These are phyloP conservation scores for Ammodytes marinus DNA, from an alignment of 2,113 vertebrate species.

Conservation along the genomic window DNA sequence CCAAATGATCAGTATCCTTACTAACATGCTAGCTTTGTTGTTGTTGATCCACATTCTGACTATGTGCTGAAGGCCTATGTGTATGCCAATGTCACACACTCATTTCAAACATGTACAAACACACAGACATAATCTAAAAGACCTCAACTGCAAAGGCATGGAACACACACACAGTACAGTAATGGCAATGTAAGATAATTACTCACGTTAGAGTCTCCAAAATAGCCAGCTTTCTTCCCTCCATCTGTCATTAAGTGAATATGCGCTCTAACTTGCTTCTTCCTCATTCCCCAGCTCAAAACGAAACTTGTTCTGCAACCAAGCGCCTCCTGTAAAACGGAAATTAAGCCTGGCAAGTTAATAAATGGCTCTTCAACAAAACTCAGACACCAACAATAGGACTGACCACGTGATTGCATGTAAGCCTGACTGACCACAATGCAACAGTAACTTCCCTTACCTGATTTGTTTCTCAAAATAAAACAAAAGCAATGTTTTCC, in stretches of 20 bases:
- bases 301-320: slow-evolving; percentile 21
- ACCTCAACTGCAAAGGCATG: not conserved
- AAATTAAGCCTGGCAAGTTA: not conserved
- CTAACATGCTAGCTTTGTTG: not conserved
- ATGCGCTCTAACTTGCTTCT: slow-evolving; percentile 8
- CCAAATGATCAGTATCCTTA: not conserved
- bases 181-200: not conserved
- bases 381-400: not conserved
- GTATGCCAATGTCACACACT: not conserved
- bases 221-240: slow-evolving; percentile 5
- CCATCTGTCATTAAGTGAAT: not conserved
- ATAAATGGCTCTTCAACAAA: not conserved
- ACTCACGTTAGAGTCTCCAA: slow-evolving; percentile 19
- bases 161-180: not conserved
- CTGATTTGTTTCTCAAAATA: not conserved
- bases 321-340: not conserved
- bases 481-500: not conserved
- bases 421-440: not conserved
- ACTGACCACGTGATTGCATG: too few species aligned
- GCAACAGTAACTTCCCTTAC: not conserved
- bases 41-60: not conserved
- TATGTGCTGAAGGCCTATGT: too few species aligned
- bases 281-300: slow-evolving; percentile 65
- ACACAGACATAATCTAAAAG: not conserved
- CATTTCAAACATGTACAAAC: slow-evolving; percentile 12